Base-by-base conservation (phyloP, 2,888 invertebrate species). In the Euproctis similis region DNA sequence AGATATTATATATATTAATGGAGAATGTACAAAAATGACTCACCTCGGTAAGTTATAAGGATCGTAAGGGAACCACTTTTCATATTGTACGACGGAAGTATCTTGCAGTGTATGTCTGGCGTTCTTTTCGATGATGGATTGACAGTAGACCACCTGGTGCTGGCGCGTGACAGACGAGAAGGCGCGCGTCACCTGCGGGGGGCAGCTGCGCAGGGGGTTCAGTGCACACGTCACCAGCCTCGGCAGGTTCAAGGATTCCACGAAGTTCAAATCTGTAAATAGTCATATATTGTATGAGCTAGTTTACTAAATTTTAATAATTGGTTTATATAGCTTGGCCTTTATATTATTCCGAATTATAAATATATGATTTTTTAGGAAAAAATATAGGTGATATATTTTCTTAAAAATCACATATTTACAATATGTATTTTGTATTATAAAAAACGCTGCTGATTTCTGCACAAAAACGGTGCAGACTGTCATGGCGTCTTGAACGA, bases 141-240 rank as follows among this genome's bases (percentile, higher is more conserved):
- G 94, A 71, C 97, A 97, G 74, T 97, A 97, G 0, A 93, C 95
- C 28, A 98, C 85, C 61, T 97, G 97, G 66, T 96, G 93, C 6
- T 90, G 87, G 26, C 93, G 87, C 0, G 94, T 92, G 1, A 95
- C 89, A 0, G 92, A 89, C 0, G 95, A 91, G 71, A 96, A 96
- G 10, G 91, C 91, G 38, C 91, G 89, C 0, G 91, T 90, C 8
- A 96, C 90, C 1, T 90, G 89, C 0, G 90, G 87, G 19, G 91
- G 87, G 61, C 97, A 96, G 1, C 92, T 89, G 29, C 91, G 87
- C 10, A 98, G 82, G 0, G 98, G 98, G 77, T 98, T 98, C 35
- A 98, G 84, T 16, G 89, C 86, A 50, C 93, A 92, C 0, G 93
- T 93, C 1, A 97, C 92, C 13, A 98, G 88, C 30, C 94, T 91